Base-by-base conservation (phyloP, 2,888 invertebrate species). In the Belgica antarctica region DNA sequence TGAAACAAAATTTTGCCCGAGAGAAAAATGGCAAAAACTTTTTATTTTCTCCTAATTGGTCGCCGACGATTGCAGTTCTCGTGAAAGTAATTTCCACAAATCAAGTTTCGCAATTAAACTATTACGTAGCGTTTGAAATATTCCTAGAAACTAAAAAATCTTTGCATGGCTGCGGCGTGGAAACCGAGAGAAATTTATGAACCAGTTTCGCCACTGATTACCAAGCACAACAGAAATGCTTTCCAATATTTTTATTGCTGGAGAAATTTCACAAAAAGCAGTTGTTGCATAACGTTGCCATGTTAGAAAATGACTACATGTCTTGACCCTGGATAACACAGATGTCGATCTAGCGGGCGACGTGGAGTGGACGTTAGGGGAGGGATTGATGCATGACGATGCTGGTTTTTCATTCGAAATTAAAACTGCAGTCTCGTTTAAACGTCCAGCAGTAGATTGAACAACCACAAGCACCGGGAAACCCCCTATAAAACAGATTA, bases 11-110 rank as follows among this genome's bases (percentile, higher is more conserved):
- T 46, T 15, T 46, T 10, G 8, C 2, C 22, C 7, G 8, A 52
- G 17, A 52, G 17, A 22, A n/a, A 52, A 22, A 52, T n/a, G n/a
- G n/a, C n/a, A n/a, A 46, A 46, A 15, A 19, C 12, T 52, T 52
- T 52, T 52, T 22, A 3, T 52, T n/a, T n/a, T 52, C 52, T 52
- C n/a, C 52, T 52, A 41, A 41, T 52, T 52, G 22, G 5, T n/a
- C 7, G 7, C 15, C 52, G 7, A 8, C 17, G 22, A 52, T 52
- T 19, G 22, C 22, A 12, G 22, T 52, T 52, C 52, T 52, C n/a
- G 52, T 3, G 19, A 52, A 52, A 52, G 52, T 22, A 52, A 52
- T 52, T 52, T 52, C 22, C 22, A 22, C 52, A 52, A 31, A 22
- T 22, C 52, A n/a, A 3, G 52, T 7, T 3, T 22, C 2, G 52